Evolutionary conservation across 1,140 invertebrate species (phyloP), one percentile per base, ranked within the genome.

Genomic region (Trichomalopsis sarcophagae): DNA sequence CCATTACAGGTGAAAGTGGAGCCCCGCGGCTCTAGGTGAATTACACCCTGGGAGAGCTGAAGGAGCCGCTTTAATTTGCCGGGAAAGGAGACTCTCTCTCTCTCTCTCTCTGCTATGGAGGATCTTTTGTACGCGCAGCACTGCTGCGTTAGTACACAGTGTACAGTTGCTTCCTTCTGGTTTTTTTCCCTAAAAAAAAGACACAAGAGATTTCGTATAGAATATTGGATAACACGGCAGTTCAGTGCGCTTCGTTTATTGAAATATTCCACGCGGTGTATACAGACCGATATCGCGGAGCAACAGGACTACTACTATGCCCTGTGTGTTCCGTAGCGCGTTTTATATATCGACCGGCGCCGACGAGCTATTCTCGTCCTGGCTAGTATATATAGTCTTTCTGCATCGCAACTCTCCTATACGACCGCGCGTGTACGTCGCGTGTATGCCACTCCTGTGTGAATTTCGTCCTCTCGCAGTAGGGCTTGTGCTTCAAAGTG

Each of bases 21-120:
- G 30, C 68, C 68, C 68, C 68, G 68, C 9, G 68, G 68, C 68
- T 71, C 23, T 71, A 71, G 68, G 68, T 71, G 27, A 71, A 71
- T 71, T 71, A 71, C 68, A 27, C 68, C 14, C 30, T 71, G 30
- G 1, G 27, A 71, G 30, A 71, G 27, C 68, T 27, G 23, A 71
- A 71, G 68, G 55, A 62, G 55, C 21, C 17, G 55, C 55, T 62
- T 62, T 62, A 62, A 62, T 62, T 62, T 62, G 55, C 55, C 21
- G 55, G 21, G 55, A n/a, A 62, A 62, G 21, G 55, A 62, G 55
- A 62, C 47, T 50, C 47, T 4, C 47, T 50, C 13, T 50, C 47
- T 4, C 47, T 50, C 13, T 11, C 47, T 14, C 10, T 14, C 13
- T 17, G 55, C 17, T 21, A 2, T 62, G 6, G 17, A 62, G 4